A percentile compares a stretch with the other conserved stretches of the same genome.
phyloP scores from a whole-genome alignment of 2,113 vertebrate genomes.

The Pelecanoides urinatrix region DNA sequence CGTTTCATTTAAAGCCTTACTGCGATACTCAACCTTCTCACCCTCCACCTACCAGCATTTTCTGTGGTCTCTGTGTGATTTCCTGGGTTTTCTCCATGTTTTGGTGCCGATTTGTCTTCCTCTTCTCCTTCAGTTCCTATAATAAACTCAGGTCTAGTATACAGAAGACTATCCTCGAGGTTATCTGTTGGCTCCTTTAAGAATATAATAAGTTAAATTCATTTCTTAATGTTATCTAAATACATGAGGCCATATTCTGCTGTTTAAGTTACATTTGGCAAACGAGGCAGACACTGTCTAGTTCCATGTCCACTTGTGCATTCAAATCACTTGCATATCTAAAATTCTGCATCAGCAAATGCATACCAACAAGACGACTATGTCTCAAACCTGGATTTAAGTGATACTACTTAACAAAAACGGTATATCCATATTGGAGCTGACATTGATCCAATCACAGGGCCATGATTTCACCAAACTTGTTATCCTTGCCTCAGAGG shows the following conservation, averaged over 20 bases:
- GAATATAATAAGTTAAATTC: slow-evolving; percentile 22
- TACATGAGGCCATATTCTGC: not conserved
- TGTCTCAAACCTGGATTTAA: not conserved
- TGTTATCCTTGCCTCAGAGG: not conserved
- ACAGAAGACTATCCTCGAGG: slow-evolving; percentile 92
- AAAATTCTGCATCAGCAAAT: not conserved
- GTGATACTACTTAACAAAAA: not conserved
- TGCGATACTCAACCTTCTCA: not conserved
- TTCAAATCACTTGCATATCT: not conserved
- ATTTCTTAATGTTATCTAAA: not conserved
- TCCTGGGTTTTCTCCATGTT: slow-evolving; percentile 82
- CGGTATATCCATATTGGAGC: not conserved
- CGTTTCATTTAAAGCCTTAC: not conserved
- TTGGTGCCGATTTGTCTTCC: slow-evolving; percentile 75
- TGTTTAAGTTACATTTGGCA: not conserved
- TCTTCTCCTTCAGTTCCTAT: slow-evolving; percentile 83
- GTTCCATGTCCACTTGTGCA: not conserved
- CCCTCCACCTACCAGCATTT: slow-evolving; percentile 77
- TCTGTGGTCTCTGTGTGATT: slow-evolving; percentile 72
- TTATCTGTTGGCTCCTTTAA: slow-evolving; percentile 92
- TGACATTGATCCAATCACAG: not conserved
- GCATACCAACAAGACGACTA: not conserved
- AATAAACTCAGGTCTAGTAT: slow-evolving; percentile 83
- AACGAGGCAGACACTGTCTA: not conserved
- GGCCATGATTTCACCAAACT: not conserved